Evolutionary conservation across 2,113 vertebrate genomes (phyloP).

Genomic region (Grammomys surdaster): DNA sequence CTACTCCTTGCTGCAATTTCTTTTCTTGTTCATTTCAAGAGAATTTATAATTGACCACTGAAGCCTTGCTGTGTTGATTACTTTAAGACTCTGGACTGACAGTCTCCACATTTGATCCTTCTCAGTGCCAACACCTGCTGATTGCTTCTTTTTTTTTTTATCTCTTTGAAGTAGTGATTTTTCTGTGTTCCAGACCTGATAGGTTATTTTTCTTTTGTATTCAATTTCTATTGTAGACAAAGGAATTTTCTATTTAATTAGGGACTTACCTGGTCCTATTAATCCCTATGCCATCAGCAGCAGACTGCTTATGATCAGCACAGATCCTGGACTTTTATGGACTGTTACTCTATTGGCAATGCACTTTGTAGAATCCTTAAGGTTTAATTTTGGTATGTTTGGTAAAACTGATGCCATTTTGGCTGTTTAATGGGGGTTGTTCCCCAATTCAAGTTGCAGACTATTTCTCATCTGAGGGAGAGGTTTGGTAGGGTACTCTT

Average conservation of each 20-base stretch:
- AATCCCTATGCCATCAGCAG: not conserved
- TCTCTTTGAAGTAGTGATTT: not conserved
- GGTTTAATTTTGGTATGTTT: not conserved
- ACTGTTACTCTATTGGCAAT: not conserved
- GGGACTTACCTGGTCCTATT: not conserved
- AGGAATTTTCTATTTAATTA: not conserved
- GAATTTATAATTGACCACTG: not conserved
- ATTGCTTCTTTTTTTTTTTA: not conserved
- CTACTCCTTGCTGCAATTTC: not conserved
- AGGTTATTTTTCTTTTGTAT: not conserved
- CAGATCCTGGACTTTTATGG: not conserved
- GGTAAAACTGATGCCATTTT: not conserved
- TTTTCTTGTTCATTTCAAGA: not conserved
- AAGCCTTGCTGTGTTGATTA: not conserved
- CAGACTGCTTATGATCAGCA: not conserved
- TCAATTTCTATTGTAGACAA: no score
- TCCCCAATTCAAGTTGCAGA: not conserved
- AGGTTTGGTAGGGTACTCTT: not conserved
- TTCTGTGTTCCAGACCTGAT: not conserved
- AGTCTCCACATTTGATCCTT: not conserved
- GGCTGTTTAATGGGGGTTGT: not conserved
- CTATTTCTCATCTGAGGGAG: not conserved
- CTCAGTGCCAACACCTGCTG: not conserved
- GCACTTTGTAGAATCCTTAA: not conserved
- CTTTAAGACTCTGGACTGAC: constrained; percentile 13